Base-by-base conservation (phyloP, 2,113 vertebrate genomes). In the Anarrhichthys ocellatus region DNA sequence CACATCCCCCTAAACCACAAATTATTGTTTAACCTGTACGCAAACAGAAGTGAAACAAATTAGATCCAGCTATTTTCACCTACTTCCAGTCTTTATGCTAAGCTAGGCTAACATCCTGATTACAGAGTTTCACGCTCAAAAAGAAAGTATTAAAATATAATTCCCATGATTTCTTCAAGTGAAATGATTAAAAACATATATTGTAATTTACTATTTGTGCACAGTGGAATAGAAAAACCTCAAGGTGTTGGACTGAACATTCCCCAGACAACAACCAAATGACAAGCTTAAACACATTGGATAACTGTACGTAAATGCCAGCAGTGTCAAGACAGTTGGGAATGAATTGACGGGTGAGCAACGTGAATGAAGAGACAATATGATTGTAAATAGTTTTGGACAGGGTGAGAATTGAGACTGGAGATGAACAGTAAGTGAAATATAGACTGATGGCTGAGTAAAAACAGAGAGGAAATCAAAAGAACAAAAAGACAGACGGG, bases 381-480 rank as follows among this genome's bases (percentile, higher is more conserved):
- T 64, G 59, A 44, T 15, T 48, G 69, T 62, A 52, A 88, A 90
- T 58, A 40, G 62, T 24, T 80, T 78, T 63, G 54, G 73, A 73
- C 59, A 78, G 78, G 54, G 27, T 42, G 73, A 78, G 64, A 82
- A 69, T 18, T 15, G 62, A 80, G 61, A 78, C 50, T 10, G 14
- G 3, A 8, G 34, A 72, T 2, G 1, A 62, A 74, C 50, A 48
- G 29, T 40, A 22, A 80, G 52, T 69, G 52, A 79, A 81, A 85
- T 54, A 67, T 27, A 64, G 61, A 59, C 36, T 44, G 71, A 84
- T 52, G 29, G 59, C 76, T 62, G 40, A 27, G 50, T 64, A 71
- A 70, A 73, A 71, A 85, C 46, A 34, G 66, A 40, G 64, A 40
- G 64, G 76, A 66, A 82, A 86, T 69, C 76, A 63, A 72, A 71